phyloP scores from a whole-genome alignment of 2,797 vertebrate genomes.

The Podargus strigoides region DNA sequence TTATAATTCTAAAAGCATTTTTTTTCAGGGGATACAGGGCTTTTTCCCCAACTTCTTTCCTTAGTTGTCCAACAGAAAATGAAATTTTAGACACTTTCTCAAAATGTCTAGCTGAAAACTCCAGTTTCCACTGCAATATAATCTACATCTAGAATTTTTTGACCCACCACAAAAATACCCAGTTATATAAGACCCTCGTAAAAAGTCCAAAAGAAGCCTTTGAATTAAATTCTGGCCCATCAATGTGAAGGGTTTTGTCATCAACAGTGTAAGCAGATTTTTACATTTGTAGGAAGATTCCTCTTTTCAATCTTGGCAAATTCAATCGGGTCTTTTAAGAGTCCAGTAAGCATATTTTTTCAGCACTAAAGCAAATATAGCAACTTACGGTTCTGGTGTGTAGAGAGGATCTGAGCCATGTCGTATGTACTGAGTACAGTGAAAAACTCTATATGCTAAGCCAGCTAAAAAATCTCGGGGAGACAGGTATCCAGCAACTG shows the following conservation, averaged over 20 bases:
- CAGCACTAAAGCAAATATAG: background rate
- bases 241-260: background rate
- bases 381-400: slow-evolving; percentile 96
- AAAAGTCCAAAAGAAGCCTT: background rate
- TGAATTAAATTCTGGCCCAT: background rate
- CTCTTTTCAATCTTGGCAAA: background rate
- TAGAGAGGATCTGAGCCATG: slow-evolving; percentile 95
- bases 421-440: slow-evolving; percentile 94
- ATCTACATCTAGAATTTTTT: background rate
- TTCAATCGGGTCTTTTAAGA: background rate
- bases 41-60: background rate
- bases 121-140: background rate
- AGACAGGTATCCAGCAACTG: slow-evolving; percentile 94
- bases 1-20: background rate
- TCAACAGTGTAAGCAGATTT: background rate
- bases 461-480: slow-evolving; percentile 94
- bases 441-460: slow-evolving; percentile 93
- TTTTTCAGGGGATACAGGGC: background rate
- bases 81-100: background rate
- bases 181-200: background rate
- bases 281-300: background rate
- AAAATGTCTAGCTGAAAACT: background rate
- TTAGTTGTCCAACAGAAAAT: background rate
- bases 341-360: background rate
- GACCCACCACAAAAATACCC: background rate